Evolutionary conservation across 1,140 invertebrate species (phyloP).

Genomic region (Parapsyche elsis): DNA sequence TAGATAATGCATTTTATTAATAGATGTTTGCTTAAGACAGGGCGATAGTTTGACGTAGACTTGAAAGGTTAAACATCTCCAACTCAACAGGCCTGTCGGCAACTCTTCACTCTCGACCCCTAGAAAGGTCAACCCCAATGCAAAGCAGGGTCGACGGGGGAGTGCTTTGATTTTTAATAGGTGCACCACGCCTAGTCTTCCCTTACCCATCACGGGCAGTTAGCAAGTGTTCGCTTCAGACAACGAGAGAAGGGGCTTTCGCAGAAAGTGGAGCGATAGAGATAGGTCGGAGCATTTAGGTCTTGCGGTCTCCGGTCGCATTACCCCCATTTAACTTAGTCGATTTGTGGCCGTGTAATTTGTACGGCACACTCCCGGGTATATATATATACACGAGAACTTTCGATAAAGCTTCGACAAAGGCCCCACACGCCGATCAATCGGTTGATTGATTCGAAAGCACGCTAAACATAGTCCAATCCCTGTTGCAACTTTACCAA

Average conservation of each 20-base stretch:
- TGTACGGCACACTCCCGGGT: constrained; percentile 26
- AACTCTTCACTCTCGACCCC: too few relatives aligned
- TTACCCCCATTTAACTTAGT: constrained; percentile 46
- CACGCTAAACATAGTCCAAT: too few relatives aligned
- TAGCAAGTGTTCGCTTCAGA: constrained; percentile 37
- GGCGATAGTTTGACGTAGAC: too few relatives aligned
- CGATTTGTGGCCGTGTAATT: constrained; percentile 47
- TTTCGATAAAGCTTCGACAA: background rate
- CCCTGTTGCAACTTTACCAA: too few relatives aligned
- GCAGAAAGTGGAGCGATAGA: background rate
- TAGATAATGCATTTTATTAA: too few relatives aligned
- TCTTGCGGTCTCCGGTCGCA: constrained; percentile 36
- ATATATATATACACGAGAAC: background rate
- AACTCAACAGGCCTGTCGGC: background rate
- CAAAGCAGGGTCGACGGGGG: constrained; percentile 12
- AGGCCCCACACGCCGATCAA: background rate
- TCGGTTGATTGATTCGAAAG: constrained; percentile 3
- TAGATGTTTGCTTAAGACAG: too few relatives aligned
- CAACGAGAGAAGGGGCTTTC: background rate
- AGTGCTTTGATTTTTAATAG: constrained; percentile 40
- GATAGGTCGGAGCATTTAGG: constrained; percentile 39
- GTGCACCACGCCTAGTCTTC: background rate
- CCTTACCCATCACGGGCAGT: constrained; percentile 1
- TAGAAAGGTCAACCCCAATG: background rate
- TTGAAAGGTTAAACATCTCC: background rate